Conservation (phyloP, 2,888 invertebrate genomes). For the Bibio marci region DNA sequence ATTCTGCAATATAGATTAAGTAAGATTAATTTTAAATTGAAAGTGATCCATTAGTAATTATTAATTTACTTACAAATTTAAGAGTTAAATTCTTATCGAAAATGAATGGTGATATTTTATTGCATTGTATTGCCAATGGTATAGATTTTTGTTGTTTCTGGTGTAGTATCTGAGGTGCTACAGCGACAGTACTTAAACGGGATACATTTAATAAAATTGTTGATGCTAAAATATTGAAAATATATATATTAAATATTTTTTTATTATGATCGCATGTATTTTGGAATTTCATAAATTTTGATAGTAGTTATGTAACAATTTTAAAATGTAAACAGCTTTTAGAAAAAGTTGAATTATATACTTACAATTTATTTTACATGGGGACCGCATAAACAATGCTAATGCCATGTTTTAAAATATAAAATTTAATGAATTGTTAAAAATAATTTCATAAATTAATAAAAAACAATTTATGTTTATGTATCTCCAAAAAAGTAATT, state of each 20-base stretch:
- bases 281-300: too few relatives aligned
- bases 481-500: too few relatives aligned
- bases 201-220: not conserved
- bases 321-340: not conserved
- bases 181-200: not conserved
- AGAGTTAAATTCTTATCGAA: too few relatives aligned
- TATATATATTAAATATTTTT: not conserved
- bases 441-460: not conserved
- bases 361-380: constrained; percentile 20
- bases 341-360: constrained; percentile 4
- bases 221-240: not conserved
- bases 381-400: constrained; percentile 18
- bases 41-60: too few relatives aligned
- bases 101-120: too few relatives aligned
- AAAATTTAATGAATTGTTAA: not conserved
- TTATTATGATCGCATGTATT: not conserved
- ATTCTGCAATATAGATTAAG: too few relatives aligned
- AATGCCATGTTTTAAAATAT: constrained; percentile 17
- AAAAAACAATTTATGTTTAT: not conserved
- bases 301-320: not conserved
- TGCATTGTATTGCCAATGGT: too few relatives aligned
- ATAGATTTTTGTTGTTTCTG: too few relatives aligned
- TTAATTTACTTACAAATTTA: too few relatives aligned
- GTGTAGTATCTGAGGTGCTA: not conserved
- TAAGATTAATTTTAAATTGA: too few relatives aligned